Evolutionary conservation across 1,140 invertebrate species (phyloP).

Genomic region (Drosophila subobscura): DNA sequence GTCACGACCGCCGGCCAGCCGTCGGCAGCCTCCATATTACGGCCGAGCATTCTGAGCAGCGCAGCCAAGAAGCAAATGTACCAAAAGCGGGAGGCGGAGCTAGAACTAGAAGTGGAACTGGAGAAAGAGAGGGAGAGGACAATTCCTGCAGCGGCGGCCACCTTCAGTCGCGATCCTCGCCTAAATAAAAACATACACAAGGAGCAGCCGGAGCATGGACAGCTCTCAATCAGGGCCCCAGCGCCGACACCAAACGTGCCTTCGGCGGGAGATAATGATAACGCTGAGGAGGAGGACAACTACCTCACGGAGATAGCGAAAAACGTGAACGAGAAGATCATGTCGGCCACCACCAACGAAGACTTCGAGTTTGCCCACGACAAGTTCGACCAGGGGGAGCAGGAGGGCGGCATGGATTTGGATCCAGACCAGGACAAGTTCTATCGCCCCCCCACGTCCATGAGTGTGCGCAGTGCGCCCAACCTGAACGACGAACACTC

Average conservation of each 20-base stretch:
- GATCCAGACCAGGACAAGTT: conserved; percentile 48
- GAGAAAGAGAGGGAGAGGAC: conserved; percentile 15
- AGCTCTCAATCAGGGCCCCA: neutral
- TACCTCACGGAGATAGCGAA: conserved; percentile 82
- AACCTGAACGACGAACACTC: conserved; percentile 79
- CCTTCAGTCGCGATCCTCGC: conserved; percentile 77
- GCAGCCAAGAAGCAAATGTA: conserved; percentile 27
- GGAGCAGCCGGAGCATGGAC: conserved; percentile 30
- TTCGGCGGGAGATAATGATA: conserved; percentile 26
- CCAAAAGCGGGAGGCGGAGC: conserved; percentile 8
- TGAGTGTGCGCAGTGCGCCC: conserved; percentile 80
- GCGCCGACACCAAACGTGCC: neutral
- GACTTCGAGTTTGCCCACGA: conserved; percentile 79
- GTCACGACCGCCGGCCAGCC: conserved; percentile 1
- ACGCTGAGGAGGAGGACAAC: conserved; percentile 76
- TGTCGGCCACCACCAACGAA: conserved; percentile 73
- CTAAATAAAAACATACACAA: conserved; percentile 81
- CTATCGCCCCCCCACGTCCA: conserved; percentile 74
- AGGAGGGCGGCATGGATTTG: conserved; percentile 38
- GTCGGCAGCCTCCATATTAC: conserved; percentile 34
- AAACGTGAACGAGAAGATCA: conserved; percentile 82
- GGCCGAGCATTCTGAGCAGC: conserved; percentile 60
- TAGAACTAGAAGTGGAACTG: neutral
- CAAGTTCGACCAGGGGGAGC: conserved; percentile 66
- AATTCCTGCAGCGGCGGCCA: conserved; percentile 14